A percentile compares a stretch with the other conserved stretches of the same genome.
Evolutionary conservation across 2,797 vertebrate genomes (phyloP).

Genomic region (Lagorchestes hirsutus): DNA sequence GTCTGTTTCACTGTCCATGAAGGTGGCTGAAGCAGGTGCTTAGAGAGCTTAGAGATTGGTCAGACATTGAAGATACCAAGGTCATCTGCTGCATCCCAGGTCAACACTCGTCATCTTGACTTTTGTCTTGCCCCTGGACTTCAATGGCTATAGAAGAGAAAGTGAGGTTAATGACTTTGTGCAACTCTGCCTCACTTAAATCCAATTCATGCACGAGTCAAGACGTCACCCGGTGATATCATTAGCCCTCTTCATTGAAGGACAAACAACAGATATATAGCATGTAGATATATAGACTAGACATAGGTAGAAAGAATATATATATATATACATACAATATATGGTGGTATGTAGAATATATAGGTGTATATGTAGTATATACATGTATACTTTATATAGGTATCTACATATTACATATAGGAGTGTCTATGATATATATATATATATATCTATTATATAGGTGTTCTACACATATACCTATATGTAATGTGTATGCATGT

Average conservation of each 20-base stretch:
- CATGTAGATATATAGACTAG: neutral
- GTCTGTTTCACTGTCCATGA: accelerated
- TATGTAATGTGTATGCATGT: neutral
- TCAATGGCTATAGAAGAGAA: neutral
- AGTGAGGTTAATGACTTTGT: neutral
- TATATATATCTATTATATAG: no score
- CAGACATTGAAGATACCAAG: neutral
- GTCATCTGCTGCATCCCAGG: no score
- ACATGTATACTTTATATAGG: no score
- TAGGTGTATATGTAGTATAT: no score
- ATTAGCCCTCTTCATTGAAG: neutral
- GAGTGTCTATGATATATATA: no score
- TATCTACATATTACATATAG: no score
- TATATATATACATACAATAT: neutral
- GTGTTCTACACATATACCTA: neutral
- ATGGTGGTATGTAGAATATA: no score
- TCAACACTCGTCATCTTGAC: neutral
- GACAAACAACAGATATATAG: neutral
- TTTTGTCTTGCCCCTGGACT: neutral
- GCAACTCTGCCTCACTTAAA: neutral
- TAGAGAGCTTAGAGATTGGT: neutral
- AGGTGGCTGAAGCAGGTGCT: neutral
- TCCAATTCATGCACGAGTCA: no score
- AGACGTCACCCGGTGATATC: neutral
- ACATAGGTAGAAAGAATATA: neutral